Base-by-base conservation (phyloP, 2,113 vertebrate species). In the Neolamprologus variostigma region DNA sequence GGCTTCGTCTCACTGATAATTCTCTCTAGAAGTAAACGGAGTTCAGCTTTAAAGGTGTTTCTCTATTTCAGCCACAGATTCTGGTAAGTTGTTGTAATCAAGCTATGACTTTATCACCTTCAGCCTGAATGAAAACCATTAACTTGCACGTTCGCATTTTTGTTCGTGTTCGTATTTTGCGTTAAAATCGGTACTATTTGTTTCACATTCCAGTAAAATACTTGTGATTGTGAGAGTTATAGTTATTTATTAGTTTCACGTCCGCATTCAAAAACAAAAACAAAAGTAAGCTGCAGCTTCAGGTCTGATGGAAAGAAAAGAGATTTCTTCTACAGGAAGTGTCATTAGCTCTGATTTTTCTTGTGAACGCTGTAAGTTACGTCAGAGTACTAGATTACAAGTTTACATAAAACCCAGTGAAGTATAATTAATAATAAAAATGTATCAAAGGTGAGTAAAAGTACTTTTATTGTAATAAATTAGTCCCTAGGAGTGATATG, bases 281-380 rank as follows among this genome's bases (percentile, higher is more conserved):
- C 0, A 76, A 73, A 76, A 17, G 23, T 63, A 33, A 11, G 17
- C 19, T 50, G 71, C 16, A 50, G 23, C 42, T 28, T 61, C 10
- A 50, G 11, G 26, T 78, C 10, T 63, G 33, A 54, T 3, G 2
- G 13, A 81, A 40, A 81, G 82, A 87, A 91, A 93, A 92, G 4
- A 40, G 33, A 40, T 40, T 68, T 68, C 33, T 37, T 66, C 33
- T 66, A 5, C 10, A 21, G 33, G 7, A 37, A n/a, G 33, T 85
- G 37, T 82, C 89, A 89, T 35, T 82, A 17, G 61, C 79, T 13
- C 71, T 71, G 71, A 59, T 37, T 86, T 92, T 82, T 76, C 63
- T 82, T 42, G 50, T 85, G 2, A 63, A 87, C 81, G 31, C n/a
- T 54, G 50, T 0, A 53, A 51, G 0, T 53, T 61, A 11, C 0